Base-by-base conservation (phyloP, 2,797 vertebrate genomes). In the Urosaurus nigricauda region DNA sequence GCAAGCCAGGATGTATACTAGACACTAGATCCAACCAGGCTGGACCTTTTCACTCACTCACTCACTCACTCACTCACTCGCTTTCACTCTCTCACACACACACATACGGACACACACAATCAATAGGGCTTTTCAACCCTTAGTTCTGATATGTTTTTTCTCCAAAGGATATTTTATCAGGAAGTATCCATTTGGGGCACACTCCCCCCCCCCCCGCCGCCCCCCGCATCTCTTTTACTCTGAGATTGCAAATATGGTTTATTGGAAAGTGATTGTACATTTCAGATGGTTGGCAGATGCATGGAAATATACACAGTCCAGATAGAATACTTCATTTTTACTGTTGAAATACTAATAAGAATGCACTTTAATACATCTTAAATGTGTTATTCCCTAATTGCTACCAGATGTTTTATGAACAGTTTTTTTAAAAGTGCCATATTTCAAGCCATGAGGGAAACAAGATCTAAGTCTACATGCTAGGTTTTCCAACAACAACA, bases 371-470 rank as follows among this genome's bases (percentile, higher is more conserved):
- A 94, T 95, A 95, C 90, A 93, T 91, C 93, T 95, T 96, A 96
- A 79, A 95, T 95, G 93, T 96, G 95, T 95, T 94, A 93, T 88
- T 94, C 90, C 91, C 94, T 96, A 96, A 95, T 94, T 96, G 94
- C 94, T 92, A 96, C 92, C 95, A 96, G 96, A 96, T 96, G 95
- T 95, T 95, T 95, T 94, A 92, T 94, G 92, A 94, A 78, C 85
- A 90, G 89, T 63, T 92, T 71, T 93, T 93, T 81, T 75, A 88
- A 90, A 94, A 89, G 3, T 92, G 91, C 94, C 5, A 77, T 92
- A 90, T 91, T 95, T 95, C 94, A 95, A 95, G 95, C 94, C 93
- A 90, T 92, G 93, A 88, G 51, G 91, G 92, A 94, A 96, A 93
- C 92, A 95, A 93, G 92, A 29, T 84, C 90, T 93, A 84, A 92